These are phyloP conservation scores for Cheilosia impressa DNA, from an alignment of 2,888 invertebrate species.

Conservation along the genomic window DNA sequence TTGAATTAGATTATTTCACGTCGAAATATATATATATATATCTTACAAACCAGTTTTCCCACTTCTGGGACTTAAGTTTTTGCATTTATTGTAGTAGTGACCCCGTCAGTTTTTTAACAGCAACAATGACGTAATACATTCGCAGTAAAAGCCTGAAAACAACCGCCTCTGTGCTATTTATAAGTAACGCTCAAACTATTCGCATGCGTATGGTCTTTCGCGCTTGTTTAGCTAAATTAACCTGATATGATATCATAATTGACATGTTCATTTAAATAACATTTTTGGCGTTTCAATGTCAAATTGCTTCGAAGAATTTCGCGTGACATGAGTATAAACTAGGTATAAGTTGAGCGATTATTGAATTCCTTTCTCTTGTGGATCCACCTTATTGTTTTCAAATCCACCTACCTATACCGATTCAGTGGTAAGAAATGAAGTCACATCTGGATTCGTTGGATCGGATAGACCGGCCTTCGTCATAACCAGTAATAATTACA, in stretches of 20 bases:
- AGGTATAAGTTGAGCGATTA: not conserved
- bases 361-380: not conserved
- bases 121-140: constrained; percentile 55
- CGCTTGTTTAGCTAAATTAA: constrained; percentile 13
- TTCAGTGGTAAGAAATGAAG: too few relatives aligned
- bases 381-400: not conserved
- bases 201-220: not conserved
- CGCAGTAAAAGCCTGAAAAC: constrained; percentile 18
- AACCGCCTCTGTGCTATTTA: constrained; percentile 1
- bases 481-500: constrained; percentile 3
- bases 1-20: constrained; percentile 23
- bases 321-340: constrained; percentile 34
- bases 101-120: constrained; percentile 43
- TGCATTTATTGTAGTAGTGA: constrained; percentile 66
- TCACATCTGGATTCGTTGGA: not conserved
- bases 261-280: constrained; percentile 27
- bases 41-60: constrained; percentile 63
- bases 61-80: constrained; percentile 47
- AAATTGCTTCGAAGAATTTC: constrained; percentile 31
- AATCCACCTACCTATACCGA: not conserved
- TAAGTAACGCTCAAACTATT: not conserved
- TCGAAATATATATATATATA: not conserved
- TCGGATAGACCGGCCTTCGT: not conserved
- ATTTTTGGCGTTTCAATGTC: constrained; percentile 46
- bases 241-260: constrained; percentile 42